Evolutionary conservation across 2,113 vertebrate genomes (phyloP), one percentile per base, ranked within the genome.

Genomic region (Mionectes macconnelli): DNA sequence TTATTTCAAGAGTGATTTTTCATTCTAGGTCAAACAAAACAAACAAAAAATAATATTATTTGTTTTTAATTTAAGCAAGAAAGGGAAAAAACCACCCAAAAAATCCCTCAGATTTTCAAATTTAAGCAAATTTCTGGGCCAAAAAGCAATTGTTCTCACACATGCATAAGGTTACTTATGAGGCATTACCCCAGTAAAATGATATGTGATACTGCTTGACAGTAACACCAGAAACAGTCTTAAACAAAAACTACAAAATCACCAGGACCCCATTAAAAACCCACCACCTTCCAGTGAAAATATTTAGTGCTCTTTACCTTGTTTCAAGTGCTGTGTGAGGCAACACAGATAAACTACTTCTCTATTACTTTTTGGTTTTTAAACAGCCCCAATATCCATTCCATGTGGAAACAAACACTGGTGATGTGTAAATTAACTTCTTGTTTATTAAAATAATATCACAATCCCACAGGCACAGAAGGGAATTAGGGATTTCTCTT

Each of bases 391-490:
- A 49, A 47, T 47, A 81, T 16, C 33, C 20, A 22, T 78, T 67
- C 66, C 47, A 11, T 8, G 12, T 56, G 42, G 62, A 94, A 96
- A 82, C 44, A 95, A 93, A 77, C 23, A 20, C 14, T 40, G 18
- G 16, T 33, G 49, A 45, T 68, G 49, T 56, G 37, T 60, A 91
- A 89, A 93, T 90, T 93, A 89, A 87, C 82, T 93, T 88, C 67
- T 66, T 44, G 6, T 86, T 93, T 95, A 94, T 87, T 85, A 93
- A 96, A 94, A 89, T 74, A 77, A 64, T 56, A 85, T 47, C 82
- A 67, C 49, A 49, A 84, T 88, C 78, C 80, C 53, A 85, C 78
- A 92, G 60, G 68, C 80, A 76, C 25, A 40, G n/a, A 37, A 44
- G 49, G 28, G 52, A 94, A 89, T 69, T 60, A 56, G 53, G 42